Evolutionary conservation across 2,888 invertebrate genomes (phyloP).

Genomic region (Heliconius hortense): DNA sequence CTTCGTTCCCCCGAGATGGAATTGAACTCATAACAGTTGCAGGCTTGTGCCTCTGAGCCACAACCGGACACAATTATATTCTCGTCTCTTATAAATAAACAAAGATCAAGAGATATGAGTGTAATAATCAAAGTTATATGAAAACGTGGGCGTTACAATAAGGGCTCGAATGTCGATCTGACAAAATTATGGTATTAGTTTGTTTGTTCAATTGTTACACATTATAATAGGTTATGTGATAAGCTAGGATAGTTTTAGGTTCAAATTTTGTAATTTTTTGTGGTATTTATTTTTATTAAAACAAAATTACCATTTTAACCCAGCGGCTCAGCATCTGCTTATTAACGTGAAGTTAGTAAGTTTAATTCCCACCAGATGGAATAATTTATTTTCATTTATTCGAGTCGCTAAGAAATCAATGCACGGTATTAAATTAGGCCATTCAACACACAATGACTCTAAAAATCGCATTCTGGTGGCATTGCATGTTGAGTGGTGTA

Average conservation of each 20-base stretch:
- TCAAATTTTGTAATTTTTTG: neutral
- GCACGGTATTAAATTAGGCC: too few relatives aligned
- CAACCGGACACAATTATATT: neutral
- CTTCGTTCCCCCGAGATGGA: neutral
- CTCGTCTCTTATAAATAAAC: neutral
- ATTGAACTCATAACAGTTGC: neutral
- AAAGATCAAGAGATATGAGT: neutral
- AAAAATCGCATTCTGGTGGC: too few relatives aligned
- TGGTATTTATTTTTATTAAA: neutral
- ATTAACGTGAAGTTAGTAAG: too few relatives aligned
- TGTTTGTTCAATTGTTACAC: slow-evolving; percentile 12
- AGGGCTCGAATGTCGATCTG: neutral
- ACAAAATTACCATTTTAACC: too few relatives aligned
- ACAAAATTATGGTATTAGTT: slow-evolving; percentile 5
- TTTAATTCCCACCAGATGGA: too few relatives aligned
- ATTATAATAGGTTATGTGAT: neutral
- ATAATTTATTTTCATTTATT: too few relatives aligned
- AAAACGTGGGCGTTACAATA: slow-evolving; percentile 11
- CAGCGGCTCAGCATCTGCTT: too few relatives aligned
- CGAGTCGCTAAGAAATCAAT: too few relatives aligned
- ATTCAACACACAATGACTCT: too few relatives aligned
- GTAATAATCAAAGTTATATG: neutral
- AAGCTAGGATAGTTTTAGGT: too few relatives aligned
- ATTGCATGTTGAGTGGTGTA: too few relatives aligned
- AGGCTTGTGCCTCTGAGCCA: neutral